A percentile compares a stretch with the other conserved stretches of the same genome.
Evolutionary conservation across 1,140 invertebrate species (phyloP).

Genomic region (Antheraea pernyi): DNA sequence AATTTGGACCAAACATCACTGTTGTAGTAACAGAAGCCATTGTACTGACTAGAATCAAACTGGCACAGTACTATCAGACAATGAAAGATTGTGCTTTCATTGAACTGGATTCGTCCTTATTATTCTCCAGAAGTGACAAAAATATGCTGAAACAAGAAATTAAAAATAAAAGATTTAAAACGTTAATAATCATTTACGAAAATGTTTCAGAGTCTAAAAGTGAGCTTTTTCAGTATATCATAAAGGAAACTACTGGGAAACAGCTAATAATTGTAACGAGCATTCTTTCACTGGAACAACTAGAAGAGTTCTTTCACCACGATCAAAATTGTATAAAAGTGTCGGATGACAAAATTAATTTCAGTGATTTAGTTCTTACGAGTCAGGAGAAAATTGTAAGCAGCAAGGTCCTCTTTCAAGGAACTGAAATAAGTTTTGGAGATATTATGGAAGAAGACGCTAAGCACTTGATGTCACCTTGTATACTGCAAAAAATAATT

Average conservation of each 20-base stretch:
- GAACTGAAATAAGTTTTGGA: slow-evolving; percentile 3
- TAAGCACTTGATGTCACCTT: background rate
- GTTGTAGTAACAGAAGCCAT: slow-evolving; percentile 1
- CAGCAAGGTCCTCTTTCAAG: background rate
- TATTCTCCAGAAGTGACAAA: background rate
- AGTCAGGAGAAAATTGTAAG: background rate
- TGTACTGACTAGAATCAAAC: background rate
- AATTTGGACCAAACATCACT: background rate
- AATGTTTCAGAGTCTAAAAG: background rate
- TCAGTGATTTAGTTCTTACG: background rate
- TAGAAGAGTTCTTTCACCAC: background rate
- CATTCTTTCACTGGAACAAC: background rate
- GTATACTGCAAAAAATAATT: slow-evolving; percentile 4
- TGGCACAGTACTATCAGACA: background rate
- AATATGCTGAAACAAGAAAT: background rate
- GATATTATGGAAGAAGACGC: background rate
- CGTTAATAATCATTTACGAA: slow-evolving; percentile 1
- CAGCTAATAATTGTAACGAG: slow-evolving; percentile 5
- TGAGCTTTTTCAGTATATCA: background rate
- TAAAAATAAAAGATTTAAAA: background rate
- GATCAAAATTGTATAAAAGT: background rate
- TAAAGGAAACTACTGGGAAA: background rate
- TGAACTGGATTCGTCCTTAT: background rate
- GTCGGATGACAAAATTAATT: background rate
- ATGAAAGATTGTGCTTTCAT: background rate